Evolutionary conservation across 2,888 invertebrate genomes (phyloP), one percentile per base, ranked within the genome.

Genomic region (Dione vanillae): DNA sequence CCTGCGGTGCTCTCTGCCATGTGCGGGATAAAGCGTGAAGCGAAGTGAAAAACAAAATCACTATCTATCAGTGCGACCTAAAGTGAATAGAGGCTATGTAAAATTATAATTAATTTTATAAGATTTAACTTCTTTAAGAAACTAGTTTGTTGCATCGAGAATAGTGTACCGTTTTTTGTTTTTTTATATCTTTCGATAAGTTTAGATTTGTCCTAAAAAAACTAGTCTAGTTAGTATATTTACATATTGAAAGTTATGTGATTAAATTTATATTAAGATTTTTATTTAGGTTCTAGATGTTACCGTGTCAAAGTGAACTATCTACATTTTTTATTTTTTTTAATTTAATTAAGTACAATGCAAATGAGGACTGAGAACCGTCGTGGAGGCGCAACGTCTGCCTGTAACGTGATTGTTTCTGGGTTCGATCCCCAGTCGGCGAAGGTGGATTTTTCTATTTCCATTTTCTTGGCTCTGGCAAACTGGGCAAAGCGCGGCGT

Each of bases 151-250:
- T 16, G 10, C 56, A 16, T 16, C 11, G 56, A 37, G 11, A 37
- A 37, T 37, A 11, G 35, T 37, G 37, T 40, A 37, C 37, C 37
- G 56, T 56, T 56, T 40, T 56, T 37, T 19, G 40, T 11, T 56
- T 56, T 27, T 56, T 56, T 56, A 56, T 56, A 56, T 56, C 10
- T 37, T 16, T 56, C n/a, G 40, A 56, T 56, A 40, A 56, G 56
- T 16, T 40, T 56, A 19, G 40, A 56, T 56, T 1, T 3, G 40
- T 19, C 37, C 40, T 56, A 40, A 56, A 56, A 56, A 56, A 16
- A 0, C 16, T 56, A 56, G 37, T 37, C 56, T 40, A 56, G 40
- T 16, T 56, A 56, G 6, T 16, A 40, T 1, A 19, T 49, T 1
- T 11, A 9, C 35, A 35, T 52, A 35, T 35, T 56, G 40, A 56